These are phyloP conservation scores for Drosophila miranda DNA, from an alignment of 1,140 invertebrate species.

Conservation along the genomic window DNA sequence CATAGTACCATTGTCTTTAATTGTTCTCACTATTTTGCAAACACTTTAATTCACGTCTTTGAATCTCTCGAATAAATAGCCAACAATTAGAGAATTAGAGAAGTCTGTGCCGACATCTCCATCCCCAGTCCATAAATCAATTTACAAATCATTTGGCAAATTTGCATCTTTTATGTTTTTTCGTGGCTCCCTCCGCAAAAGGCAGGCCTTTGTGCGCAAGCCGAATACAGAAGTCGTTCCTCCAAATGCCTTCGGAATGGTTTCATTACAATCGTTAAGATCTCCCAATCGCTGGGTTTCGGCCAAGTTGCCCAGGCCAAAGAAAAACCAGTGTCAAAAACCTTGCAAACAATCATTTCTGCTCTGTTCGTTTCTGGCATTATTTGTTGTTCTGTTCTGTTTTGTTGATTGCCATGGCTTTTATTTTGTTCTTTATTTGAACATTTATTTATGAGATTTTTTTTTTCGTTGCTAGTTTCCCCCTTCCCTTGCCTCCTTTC, in stretches of 20 bases:
- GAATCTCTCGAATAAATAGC: too few relatives aligned
- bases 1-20: too few relatives aligned
- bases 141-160: conserved; percentile 6
- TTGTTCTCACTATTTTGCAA: too few relatives aligned
- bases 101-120: too few relatives aligned
- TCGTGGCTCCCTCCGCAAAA: conserved; percentile 21
- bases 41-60: too few relatives aligned
- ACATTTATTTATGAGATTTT: conserved; percentile 59
- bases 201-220: conserved; percentile 23
- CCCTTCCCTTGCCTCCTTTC: conserved; percentile 1
- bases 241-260: conserved; percentile 48
- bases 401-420: conserved; percentile 25
- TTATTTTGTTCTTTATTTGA: conserved; percentile 56
- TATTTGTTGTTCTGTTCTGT: conserved; percentile 15
- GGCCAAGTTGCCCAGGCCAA: conserved; percentile 22
- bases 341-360: conserved; percentile 46
- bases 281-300: conserved; percentile 42
- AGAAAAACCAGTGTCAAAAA: conserved; percentile 38
- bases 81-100: too few relatives aligned
- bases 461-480: conserved; percentile 4
- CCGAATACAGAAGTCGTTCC: conserved; percentile 59
- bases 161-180: conserved; percentile 23
- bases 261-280: conserved; percentile 54
- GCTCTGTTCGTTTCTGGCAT: conserved; percentile 23
- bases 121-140: too few relatives aligned